Evolutionary conservation across 2,888 invertebrate genomes (phyloP).

Genomic region (Tachina fera): DNA sequence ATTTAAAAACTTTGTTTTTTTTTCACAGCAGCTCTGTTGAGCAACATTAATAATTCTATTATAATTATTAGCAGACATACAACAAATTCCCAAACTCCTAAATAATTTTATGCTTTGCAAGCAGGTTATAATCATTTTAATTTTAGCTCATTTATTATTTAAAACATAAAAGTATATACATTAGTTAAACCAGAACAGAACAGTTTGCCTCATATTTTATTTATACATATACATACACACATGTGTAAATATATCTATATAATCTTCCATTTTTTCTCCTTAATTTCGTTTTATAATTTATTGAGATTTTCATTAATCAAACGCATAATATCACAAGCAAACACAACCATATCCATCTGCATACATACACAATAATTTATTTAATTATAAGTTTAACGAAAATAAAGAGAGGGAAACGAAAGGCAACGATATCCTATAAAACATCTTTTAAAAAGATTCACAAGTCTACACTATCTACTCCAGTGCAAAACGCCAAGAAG

Average conservation of each 20-base stretch:
- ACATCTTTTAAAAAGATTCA: constrained; percentile 58
- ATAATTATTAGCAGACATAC: constrained; percentile 34
- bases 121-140: constrained; percentile 61
- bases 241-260: neutral
- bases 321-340: constrained; percentile 58
- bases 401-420: constrained; percentile 14
- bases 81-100: constrained; percentile 23
- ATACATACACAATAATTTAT: constrained; percentile 69
- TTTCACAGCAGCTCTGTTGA: neutral
- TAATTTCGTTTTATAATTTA: constrained; percentile 63
- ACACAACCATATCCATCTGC: constrained; percentile 50
- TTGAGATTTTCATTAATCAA: constrained; percentile 72
- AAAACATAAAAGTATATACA: constrained; percentile 47
- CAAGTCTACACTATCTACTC: constrained; percentile 53
- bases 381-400: constrained; percentile 70
- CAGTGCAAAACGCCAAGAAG: constrained; percentile 25
- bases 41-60: constrained; percentile 33
- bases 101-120: constrained; percentile 61
- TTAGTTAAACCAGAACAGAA: neutral
- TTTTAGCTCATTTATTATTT: constrained; percentile 67
- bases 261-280: neutral
- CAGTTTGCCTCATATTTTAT: constrained; percentile 33
- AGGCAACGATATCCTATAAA: constrained; percentile 29
- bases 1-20: neutral
- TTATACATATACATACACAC: no score